Evolutionary conservation across 1,140 invertebrate species (phyloP).

Genomic region (Caenorhabditis remanei): DNA sequence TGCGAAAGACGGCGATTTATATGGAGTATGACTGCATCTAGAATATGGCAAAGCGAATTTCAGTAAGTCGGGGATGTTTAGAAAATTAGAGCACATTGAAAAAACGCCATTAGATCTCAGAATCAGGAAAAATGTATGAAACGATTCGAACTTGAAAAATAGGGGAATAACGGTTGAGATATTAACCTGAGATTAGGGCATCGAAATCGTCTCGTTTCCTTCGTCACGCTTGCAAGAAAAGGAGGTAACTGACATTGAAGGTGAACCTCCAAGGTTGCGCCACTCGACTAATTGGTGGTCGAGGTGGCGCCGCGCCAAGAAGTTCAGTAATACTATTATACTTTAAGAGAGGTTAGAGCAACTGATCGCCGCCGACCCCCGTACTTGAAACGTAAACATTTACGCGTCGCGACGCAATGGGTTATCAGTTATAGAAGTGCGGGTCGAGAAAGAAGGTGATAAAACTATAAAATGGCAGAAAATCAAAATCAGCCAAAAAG

Average conservation of each 20-base stretch:
- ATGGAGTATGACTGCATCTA: no score
- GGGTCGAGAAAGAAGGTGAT: slow-evolving; percentile 19
- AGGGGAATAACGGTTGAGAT: slow-evolving; percentile 42
- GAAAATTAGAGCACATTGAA: neutral
- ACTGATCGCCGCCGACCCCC: neutral
- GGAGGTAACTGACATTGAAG: slow-evolving; percentile 9
- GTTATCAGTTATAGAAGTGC: slow-evolving; percentile 16
- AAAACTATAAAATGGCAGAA: slow-evolving; percentile 18
- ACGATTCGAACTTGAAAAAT: neutral
- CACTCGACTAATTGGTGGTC: slow-evolving; percentile 38
- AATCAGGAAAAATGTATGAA: neutral
- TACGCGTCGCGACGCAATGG: slow-evolving; percentile 4
- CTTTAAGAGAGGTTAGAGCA: neutral
- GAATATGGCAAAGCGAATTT: no score
- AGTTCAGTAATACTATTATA: neutral
- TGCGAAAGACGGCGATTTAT: no score
- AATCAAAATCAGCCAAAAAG: neutral
- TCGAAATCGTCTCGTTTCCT: slow-evolving; percentile 18
- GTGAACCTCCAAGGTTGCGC: slow-evolving; percentile 21
- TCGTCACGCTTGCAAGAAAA: slow-evolving; percentile 25
- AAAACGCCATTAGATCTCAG: neutral
- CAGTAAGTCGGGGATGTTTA: no score
- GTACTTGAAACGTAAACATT: neutral
- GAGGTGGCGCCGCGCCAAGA: neutral
- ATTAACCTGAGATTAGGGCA: slow-evolving; percentile 40